Conservation (phyloP, 2,113 vertebrate genomes). For the Motacilla alba region DNA sequence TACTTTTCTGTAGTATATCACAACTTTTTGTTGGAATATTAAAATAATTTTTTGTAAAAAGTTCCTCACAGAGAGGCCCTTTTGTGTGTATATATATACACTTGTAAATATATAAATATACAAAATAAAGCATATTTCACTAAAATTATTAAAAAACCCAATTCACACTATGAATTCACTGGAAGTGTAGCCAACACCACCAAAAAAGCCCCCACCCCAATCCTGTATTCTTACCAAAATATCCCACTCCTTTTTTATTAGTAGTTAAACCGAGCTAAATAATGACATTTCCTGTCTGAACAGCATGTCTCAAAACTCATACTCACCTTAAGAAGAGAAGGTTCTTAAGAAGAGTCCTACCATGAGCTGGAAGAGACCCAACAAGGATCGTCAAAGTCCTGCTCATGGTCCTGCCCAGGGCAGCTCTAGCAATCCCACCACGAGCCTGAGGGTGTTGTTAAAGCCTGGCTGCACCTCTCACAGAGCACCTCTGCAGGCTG, state of each 20-base stretch:
- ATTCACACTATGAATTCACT: background rate
- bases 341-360: background rate
- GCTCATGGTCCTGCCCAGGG: background rate
- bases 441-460: fast-evolving
- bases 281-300: background rate
- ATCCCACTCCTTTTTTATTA: background rate
- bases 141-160: background rate
- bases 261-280: background rate
- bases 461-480: background rate
- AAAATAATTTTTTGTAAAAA: background rate
- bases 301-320: background rate
- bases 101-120: too few species aligned
- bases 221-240: background rate
- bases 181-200: background rate
- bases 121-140: background rate
- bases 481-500: background rate
- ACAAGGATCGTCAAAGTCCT: background rate
- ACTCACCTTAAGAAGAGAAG: background rate
- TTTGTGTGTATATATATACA: background rate
- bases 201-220: fast-evolving
- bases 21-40: background rate
- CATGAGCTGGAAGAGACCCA: background rate
- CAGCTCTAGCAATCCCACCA: background rate
- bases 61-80: background rate
- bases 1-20: background rate